phyloP scores from a whole-genome alignment of 53 echinoderm and acorn worm genomes.

The Arbacia lixula region DNA sequence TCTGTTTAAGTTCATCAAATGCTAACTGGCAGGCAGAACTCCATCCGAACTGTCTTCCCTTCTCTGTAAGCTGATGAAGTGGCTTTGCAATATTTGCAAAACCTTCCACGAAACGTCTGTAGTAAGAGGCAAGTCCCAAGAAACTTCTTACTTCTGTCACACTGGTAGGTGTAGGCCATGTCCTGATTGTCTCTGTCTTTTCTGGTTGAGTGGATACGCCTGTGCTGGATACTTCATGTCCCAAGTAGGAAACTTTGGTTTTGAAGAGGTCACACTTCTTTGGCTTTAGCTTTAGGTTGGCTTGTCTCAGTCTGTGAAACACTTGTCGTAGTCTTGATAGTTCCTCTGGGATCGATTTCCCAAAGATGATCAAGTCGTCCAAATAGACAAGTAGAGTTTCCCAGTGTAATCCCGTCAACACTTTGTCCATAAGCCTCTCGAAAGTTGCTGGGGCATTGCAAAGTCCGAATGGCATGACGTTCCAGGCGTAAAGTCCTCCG shows the following conservation, averaged over 20 bases:
- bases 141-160: conserved; percentile 60
- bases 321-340: neutral
- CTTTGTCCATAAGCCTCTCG: conserved; percentile 31
- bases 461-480: conserved; percentile 21
- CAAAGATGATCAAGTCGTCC: conserved; percentile 66
- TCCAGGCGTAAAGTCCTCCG: conserved; percentile 16
- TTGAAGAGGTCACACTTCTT: conserved; percentile 51
- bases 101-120: conserved; percentile 51
- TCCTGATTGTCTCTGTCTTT: neutral
- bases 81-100: conserved; percentile 56
- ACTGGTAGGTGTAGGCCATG: conserved; percentile 54
- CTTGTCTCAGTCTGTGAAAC: conserved; percentile 36
- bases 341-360: conserved; percentile 37
- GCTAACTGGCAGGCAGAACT: conserved; percentile 34
- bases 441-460: conserved; percentile 36
- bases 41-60: conserved; percentile 45
- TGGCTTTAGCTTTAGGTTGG: conserved; percentile 56
- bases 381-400: conserved; percentile 53
- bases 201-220: conserved; percentile 32
- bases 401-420: conserved; percentile 35
- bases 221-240: conserved; percentile 37
- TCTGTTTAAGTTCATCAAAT: conserved; percentile 28
- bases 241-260: conserved; percentile 41
- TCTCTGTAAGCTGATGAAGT: conserved; percentile 59
- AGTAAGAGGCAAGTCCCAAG: conserved; percentile 59